Percentiles rank a stretch among this genome's conserved stretches.
Evolutionary conservation across 2,888 invertebrate genomes (phyloP).

Genomic region (Brachypterus glaber): DNA sequence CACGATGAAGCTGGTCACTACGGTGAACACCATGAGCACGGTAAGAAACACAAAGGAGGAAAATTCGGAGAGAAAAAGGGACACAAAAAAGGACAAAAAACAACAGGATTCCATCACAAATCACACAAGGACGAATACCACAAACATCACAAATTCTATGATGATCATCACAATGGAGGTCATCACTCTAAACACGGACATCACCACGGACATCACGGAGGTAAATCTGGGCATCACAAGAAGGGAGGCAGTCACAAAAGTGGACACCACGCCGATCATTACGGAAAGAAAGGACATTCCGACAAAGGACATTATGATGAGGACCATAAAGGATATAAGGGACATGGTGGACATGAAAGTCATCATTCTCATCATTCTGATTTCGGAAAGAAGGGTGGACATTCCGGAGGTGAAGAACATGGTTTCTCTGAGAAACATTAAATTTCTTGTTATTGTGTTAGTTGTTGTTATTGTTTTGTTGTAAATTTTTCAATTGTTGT

Average conservation of each 20-base stretch:
- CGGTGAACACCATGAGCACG: constrained; percentile 66
- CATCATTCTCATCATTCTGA: constrained; percentile 66
- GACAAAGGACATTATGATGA: constrained; percentile 74
- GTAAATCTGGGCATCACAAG: constrained; percentile 68
- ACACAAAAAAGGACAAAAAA: constrained; percentile 74
- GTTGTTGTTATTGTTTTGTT: too few relatives aligned
- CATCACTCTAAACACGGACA: constrained; percentile 74
- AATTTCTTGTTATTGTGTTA: too few relatives aligned
- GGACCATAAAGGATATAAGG: constrained; percentile 71
- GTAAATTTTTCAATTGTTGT: too few relatives aligned
- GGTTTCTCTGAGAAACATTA: constrained; percentile 41
- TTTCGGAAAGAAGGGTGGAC: constrained; percentile 68
- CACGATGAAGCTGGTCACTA: constrained; percentile 66
- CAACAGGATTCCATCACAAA: constrained; percentile 72
- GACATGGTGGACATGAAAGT: constrained; percentile 66
- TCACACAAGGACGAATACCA: constrained; percentile 77
- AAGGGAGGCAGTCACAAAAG: constrained; percentile 71
- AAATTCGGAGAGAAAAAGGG: constrained; percentile 72
- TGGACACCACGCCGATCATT: constrained; percentile 67
- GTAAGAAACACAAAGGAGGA: constrained; percentile 66
- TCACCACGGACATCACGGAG: constrained; percentile 67
- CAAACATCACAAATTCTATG: constrained; percentile 79
- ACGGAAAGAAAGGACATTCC: constrained; percentile 70
- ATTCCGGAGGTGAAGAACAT: constrained; percentile 64
- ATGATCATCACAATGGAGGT: constrained; percentile 73